Evolutionary conservation across 2,888 invertebrate species (phyloP), one percentile per base, ranked within the genome.

Genomic region (Protonemura montana): DNA sequence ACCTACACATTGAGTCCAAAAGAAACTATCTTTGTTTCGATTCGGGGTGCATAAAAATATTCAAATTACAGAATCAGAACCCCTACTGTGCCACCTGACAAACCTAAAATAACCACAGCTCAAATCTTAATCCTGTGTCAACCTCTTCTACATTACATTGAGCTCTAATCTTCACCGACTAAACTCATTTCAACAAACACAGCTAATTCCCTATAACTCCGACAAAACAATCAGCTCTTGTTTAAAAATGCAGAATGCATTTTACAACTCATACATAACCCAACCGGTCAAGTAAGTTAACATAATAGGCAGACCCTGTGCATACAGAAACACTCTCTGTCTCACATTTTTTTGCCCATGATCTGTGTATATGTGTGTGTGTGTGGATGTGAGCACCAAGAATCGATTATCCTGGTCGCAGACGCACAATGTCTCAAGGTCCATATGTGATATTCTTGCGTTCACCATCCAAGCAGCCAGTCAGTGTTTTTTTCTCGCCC

Each of bases 371-470:
- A 21, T 59, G 59, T 59, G 59, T 21, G 59, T 21, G 41, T 7
- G 41, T 41, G 41, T 41, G 41, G 5, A 13, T 41, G 41, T 41
- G 41, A 7, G 59, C 59, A 59, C 59, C 59, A 59, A 59, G 59
- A 59, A 59, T 59, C 59, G 59, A 59, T 59, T 59, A 59, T 59
- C 59, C 59, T 21, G 16, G 59, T 59, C 59, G 13, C 59, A 59
- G 59, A 59, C 81, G 30, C 27, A 28, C 13, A 29, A 78, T 16
- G 30, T 81, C 81, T 81, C 81, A 81, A 81, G 81, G 81, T 30
- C 81, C 81, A 81, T 81, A 81, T 30, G 81, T 81, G 26, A 81
- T 29, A 81, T 81, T 10, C 28, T n/a, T 30, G 28, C 81, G 28
- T 5, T 81, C 30, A 6, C 13, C 30, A 26, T 30, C 30, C 81